A percentile compares a stretch with the other conserved stretches of the same genome.
These are phyloP conservation scores for Prunella fulvescens DNA, from an alignment of 2,113 vertebrate species.

Conservation along the genomic window DNA sequence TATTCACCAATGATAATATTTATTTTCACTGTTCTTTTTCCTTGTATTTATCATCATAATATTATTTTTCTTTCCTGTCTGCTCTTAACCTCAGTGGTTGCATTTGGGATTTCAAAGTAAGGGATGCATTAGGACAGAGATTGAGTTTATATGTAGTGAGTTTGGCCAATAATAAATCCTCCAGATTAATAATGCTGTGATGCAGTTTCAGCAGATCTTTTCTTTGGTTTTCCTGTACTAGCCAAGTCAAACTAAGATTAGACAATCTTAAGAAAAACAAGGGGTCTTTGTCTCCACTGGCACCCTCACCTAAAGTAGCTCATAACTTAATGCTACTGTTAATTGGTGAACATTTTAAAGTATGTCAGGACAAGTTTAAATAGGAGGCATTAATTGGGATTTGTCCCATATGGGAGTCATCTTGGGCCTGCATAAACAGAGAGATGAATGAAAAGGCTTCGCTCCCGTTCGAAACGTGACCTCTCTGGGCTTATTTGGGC, in stretches of 20 bases:
- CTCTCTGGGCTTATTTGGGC: conserved; percentile 57
- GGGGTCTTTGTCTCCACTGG: background rate
- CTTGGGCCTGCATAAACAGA: background rate
- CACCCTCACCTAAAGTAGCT: background rate
- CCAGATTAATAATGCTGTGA: background rate
- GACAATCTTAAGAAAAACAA: background rate
- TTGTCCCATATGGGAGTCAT: conserved; percentile 5
- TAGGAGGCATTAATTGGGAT: conserved; percentile 10
- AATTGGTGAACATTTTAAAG: conserved; percentile 25
- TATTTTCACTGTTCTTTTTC: background rate
- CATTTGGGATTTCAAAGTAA: background rate
- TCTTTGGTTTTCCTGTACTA: background rate
- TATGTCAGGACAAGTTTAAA: conserved; percentile 17
- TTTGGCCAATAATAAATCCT: background rate
- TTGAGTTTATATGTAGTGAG: background rate
- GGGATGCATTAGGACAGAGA: background rate
- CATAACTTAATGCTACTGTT: conserved; percentile 21
- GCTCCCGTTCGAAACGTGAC: background rate
- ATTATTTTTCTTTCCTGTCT: background rate
- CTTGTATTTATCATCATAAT: background rate
- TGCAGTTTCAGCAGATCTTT: background rate
- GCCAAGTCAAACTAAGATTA: background rate
- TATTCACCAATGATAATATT: background rate
- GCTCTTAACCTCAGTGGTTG: background rate
- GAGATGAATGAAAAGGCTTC: conserved; percentile 19